Evolutionary conservation across 2,113 vertebrate genomes (phyloP).

Genomic region (Podocnemis expansa): DNA sequence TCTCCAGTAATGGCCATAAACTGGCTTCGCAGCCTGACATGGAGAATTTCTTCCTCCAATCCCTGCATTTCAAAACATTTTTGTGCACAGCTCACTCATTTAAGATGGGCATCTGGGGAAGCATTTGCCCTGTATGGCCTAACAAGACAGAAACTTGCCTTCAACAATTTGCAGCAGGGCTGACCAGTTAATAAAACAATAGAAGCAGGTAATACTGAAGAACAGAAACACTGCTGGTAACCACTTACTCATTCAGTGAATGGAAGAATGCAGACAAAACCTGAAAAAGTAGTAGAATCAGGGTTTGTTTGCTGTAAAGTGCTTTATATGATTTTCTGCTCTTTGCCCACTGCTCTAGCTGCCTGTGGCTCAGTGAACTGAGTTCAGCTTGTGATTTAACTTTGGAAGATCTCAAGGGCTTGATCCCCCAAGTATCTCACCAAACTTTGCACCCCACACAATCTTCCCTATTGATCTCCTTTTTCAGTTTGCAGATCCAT

Average conservation of each 20-base stretch:
- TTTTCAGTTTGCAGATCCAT: background rate
- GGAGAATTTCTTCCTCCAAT: background rate
- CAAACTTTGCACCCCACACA: background rate
- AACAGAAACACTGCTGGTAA: background rate
- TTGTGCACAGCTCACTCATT: background rate
- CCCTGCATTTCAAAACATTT: background rate
- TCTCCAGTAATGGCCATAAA: background rate
- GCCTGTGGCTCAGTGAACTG: background rate
- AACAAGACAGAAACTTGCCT: background rate
- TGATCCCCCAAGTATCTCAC: background rate
- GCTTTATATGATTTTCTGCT: background rate
- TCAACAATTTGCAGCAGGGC: background rate
- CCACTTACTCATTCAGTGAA: background rate
- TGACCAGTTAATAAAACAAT: background rate
- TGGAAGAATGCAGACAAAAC: conserved; percentile 2
- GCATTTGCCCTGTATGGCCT: background rate
- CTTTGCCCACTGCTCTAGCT: background rate
- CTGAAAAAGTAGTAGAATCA: background rate
- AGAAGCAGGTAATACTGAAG: background rate
- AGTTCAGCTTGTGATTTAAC: background rate
- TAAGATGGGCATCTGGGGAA: background rate
- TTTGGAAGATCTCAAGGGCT: background rate
- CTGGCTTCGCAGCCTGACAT: background rate
- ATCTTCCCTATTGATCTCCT: background rate
- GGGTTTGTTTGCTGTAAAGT: background rate